A percentile compares a stretch with the other conserved stretches of the same genome.
These are phyloP conservation scores for Leptopilina clavipes DNA, from an alignment of 1,140 invertebrate species.

Conservation along the genomic window DNA sequence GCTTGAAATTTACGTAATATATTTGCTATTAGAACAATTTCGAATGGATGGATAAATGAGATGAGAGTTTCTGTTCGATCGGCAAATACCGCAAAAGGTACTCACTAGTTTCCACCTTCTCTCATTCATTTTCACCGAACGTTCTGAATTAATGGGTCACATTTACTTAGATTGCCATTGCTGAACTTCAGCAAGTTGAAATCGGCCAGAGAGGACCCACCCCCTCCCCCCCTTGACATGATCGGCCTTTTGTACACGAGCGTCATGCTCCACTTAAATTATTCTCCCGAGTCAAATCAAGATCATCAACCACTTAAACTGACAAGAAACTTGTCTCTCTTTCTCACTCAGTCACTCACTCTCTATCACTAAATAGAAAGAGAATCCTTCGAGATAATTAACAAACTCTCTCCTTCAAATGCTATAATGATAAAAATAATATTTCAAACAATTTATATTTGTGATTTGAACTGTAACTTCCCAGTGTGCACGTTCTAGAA, in stretches of 20 bases:
- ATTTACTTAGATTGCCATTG: constrained; percentile 62
- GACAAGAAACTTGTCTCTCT: background rate
- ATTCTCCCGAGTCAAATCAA: constrained; percentile 51
- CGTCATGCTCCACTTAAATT: constrained; percentile 49
- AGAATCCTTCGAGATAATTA: background rate
- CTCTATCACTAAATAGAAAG: too few relatives aligned
- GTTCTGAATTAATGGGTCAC: constrained; percentile 63
- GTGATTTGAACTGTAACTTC: too few relatives aligned
- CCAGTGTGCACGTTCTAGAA: too few relatives aligned
- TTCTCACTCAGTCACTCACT: too few relatives aligned
- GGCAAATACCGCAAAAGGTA: constrained; percentile 48
- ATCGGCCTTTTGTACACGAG: constrained; percentile 48
- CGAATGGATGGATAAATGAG: too few relatives aligned
- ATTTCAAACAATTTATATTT: too few relatives aligned
- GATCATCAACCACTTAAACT: constrained; percentile 44
- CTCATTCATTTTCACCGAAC: constrained; percentile 40
- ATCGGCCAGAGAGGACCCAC: constrained; percentile 47
- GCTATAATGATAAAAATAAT: too few relatives aligned
- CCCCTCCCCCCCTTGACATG: too few relatives aligned
- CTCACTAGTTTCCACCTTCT: constrained; percentile 42
- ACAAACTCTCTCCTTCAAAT: background rate
- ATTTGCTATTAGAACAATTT: too few relatives aligned
- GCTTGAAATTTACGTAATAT: too few relatives aligned
- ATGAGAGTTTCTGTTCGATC: too few relatives aligned
- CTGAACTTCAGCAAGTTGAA: constrained; percentile 43